Conservation (phyloP, 1,140 invertebrate genomes). For the Papilio polyxenes region DNA sequence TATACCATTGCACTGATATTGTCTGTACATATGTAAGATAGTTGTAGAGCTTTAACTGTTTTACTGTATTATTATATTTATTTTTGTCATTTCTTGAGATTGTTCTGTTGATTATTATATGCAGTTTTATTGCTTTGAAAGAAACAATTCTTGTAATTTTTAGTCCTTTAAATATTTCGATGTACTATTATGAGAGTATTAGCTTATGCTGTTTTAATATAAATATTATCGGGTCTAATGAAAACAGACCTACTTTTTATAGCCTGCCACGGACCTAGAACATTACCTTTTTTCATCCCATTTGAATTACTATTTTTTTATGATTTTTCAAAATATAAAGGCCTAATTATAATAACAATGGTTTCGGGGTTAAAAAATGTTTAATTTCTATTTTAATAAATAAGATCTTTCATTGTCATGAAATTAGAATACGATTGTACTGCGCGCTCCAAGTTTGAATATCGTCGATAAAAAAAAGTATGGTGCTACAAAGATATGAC, state of each 20-base stretch:
- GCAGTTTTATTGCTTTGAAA: neutral
- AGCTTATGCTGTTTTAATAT: slow-evolving; percentile 13
- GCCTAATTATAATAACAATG: neutral
- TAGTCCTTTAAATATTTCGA: neutral
- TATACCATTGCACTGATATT: slow-evolving; percentile 52
- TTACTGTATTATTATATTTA: slow-evolving; percentile 59
- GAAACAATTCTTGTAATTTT: slow-evolving; percentile 6
- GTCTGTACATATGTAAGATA: slow-evolving; percentile 78
- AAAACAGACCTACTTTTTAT: neutral
- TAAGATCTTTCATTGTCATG: neutral
- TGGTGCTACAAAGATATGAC: slow-evolving; percentile 31
- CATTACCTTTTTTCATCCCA: neutral
- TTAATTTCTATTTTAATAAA: neutral
- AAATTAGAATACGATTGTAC: neutral
- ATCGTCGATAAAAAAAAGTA: slow-evolving; percentile 8
- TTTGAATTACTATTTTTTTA: neutral
- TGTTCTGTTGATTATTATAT: slow-evolving; percentile 38
- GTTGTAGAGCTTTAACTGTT: slow-evolving; percentile 77
- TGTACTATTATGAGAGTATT: neutral
- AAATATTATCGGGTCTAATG: neutral
- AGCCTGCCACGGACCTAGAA: neutral
- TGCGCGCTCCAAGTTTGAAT: slow-evolving; percentile 6
- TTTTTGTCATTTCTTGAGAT: slow-evolving; percentile 53
- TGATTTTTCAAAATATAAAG: neutral
- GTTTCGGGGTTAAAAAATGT: neutral